These are phyloP conservation scores for Brienomyrus longianalis DNA, from an alignment of 2,113 vertebrate species.

Conservation along the genomic window DNA sequence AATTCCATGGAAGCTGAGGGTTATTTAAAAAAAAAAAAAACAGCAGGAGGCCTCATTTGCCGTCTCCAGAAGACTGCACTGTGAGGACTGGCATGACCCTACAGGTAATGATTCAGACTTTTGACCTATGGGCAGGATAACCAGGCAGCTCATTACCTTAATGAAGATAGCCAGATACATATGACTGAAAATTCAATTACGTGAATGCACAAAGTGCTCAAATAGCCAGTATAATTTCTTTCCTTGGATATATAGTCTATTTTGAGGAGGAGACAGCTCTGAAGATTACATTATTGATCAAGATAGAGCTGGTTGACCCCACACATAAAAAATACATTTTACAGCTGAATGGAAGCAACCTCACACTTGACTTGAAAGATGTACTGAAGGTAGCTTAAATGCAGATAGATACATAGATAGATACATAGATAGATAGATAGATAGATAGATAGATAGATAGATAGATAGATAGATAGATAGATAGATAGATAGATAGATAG, in stretches of 20 bases:
- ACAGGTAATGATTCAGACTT: background rate
- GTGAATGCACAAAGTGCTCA: background rate
- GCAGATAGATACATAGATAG: background rate
- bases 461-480: background rate
- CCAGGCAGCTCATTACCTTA: background rate
- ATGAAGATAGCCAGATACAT: background rate
- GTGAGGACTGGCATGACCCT: background rate
- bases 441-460: too few species aligned
- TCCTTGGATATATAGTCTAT: background rate
- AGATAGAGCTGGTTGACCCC: background rate
- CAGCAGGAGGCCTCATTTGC: background rate
- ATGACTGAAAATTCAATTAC: background rate
- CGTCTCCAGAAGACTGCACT: background rate
- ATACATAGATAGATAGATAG: background rate
- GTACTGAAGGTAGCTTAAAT: background rate
- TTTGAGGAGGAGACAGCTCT: background rate
- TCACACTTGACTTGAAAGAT: background rate
- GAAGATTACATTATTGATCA: background rate
- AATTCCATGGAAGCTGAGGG: background rate
- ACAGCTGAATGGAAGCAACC: background rate
- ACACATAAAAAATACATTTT: background rate
- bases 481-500: too few species aligned
- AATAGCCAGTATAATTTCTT: background rate
- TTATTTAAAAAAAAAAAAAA: background rate
- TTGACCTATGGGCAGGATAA: background rate